Base-by-base conservation (phyloP, 2,888 invertebrate species). In the Buathra laborator region DNA sequence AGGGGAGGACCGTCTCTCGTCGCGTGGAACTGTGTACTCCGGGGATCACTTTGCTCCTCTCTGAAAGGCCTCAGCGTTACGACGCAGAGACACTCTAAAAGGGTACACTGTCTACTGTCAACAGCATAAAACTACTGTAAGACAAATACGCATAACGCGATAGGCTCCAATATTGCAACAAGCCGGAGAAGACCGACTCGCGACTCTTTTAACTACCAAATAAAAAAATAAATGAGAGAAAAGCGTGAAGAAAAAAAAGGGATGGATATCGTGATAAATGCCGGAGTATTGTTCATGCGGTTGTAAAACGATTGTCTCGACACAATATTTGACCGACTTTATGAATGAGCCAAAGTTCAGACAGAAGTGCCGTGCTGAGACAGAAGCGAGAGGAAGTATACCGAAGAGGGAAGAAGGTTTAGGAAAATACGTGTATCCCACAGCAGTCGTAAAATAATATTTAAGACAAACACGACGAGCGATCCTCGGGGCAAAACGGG, bases 311-410 rank as follows among this genome's bases (percentile, higher is more conserved):
- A 91, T 92, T 89, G 88, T 87, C 86, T 82, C 87, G 87, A 68
- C 89, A 90, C 88, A 92, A 91, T 92, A 91, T 92, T 92, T 92
- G 88, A 76, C 74, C 80, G 87, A 88, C 81, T 88, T 87, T 64
- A 81, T 90, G 89, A 90, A 92, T 89, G 89, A 87, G 82, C 79
- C 66, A 71, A 37, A 64, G 43, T 66, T 32, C 53, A 70, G 85
- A 75, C 56, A 43, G 51, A 85, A 79, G 70, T 70, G 74, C 68
- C 46, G 68, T 62, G 67, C 53, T 32, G 44, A 37, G 37, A 37
- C 37, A 37, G 37, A 37, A 37, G 37, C 37, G 37, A 9, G 37
- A 37, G 37, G 37, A 37, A 37, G 37, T n/a, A 37, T 43, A 53
- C 44, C 53, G 48, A 48, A 24, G 24, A 24, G 19, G 43, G 44